Evolutionary conservation across 2,797 vertebrate species (phyloP), one percentile per base, ranked within the genome.

Genomic region (Spinus olivaceus): DNA sequence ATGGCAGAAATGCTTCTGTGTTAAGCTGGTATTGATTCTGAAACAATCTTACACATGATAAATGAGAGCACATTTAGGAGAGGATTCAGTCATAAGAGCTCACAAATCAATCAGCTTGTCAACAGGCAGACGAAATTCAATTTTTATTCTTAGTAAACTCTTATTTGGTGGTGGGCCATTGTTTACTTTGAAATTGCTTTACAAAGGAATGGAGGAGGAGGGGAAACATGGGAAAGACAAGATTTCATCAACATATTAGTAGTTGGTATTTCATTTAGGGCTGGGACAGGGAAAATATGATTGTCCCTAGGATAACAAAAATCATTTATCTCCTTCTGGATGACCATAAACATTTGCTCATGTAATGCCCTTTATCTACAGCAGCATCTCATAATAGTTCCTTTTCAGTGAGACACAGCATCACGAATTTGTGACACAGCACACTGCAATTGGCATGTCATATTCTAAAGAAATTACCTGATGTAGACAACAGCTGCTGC

Each of bases 31-130:
- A 99, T 99, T 98, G 99, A 99, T 99, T 99, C 98, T 98, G 98
- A 99, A 99, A 98, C 98, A 98, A 98, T 99, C 98, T 98, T 96
- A 97, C 98, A 98, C 98, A 98, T 99, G 98, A 99, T 99, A 98
- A 99, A 99, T 99, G 99, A 98, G 99, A 98, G 97, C 96, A 97
- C 97, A 98, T 98, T 98, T 98, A 97, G 98, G 98, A 98, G 98
- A 99, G 97, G 98, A 98, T 98, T 99, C 98, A 98, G 98, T 99
- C 99, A 99, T 98, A 97, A 99, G 98, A 96, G 98, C 98, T 99
- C 98, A 98, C 99, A 98, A 99, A 99, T 99, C 99, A 99, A 99
- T 99, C 99, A 99, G 98, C 98, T 98, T 99, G 99, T 99, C 99
- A 99, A 98, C 98, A 98, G 98, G 98, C 98, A 97, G 98, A 98